These are phyloP conservation scores for Eristalis pertinax DNA, from an alignment of 2,888 invertebrate genomes.

Conservation along the genomic window DNA sequence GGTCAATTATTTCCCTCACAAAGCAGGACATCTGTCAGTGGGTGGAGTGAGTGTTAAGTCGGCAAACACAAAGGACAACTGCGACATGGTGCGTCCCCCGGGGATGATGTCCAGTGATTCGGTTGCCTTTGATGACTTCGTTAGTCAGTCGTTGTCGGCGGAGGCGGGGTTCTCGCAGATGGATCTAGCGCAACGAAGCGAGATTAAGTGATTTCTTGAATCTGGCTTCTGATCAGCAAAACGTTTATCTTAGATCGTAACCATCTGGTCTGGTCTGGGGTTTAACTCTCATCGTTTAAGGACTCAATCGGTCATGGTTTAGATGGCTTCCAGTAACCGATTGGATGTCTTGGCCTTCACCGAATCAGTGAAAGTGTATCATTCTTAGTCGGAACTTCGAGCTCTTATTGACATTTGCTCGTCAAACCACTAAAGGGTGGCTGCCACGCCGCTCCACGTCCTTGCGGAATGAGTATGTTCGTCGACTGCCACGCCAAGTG, in stretches of 20 bases:
- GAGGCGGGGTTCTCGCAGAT: neutral
- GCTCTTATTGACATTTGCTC: too few relatives aligned
- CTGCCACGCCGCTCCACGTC: too few relatives aligned
- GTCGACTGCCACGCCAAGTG: too few relatives aligned
- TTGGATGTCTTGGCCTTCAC: too few relatives aligned
- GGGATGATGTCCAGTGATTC: neutral
- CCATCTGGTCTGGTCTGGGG: neutral
- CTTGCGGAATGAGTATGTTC: too few relatives aligned
- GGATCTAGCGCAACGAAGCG: neutral
- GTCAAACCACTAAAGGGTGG: too few relatives aligned
- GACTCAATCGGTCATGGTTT: too few relatives aligned
- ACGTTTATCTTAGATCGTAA: neutral
- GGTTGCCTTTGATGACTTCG: neutral
- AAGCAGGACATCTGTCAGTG: neutral
- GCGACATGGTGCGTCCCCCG: neutral
- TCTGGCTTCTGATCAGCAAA: neutral
- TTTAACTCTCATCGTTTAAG: too few relatives aligned
- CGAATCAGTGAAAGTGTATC: too few relatives aligned
- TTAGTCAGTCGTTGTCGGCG: neutral
- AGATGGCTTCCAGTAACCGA: too few relatives aligned
- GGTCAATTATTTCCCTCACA: neutral
- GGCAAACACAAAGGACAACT: neutral
- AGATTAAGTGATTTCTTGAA: neutral
- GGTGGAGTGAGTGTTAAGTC: neutral
- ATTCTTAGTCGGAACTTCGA: too few relatives aligned